These are phyloP conservation scores for Oscheius myriophilus DNA, from an alignment of 2,888 invertebrate species.

Conservation along the genomic window DNA sequence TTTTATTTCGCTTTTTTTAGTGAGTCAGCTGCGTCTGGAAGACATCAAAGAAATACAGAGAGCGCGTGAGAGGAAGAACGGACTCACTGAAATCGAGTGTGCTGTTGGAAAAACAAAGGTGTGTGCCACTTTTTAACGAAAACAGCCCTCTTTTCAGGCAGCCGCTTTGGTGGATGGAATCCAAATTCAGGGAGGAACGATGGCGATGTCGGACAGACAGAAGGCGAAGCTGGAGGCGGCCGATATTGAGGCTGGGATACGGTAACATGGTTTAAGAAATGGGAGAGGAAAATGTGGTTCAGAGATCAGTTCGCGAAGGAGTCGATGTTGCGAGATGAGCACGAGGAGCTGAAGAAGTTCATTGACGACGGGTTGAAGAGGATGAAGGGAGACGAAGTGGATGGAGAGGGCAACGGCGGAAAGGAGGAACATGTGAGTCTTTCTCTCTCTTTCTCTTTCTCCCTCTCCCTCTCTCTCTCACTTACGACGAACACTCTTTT, in stretches of 20 bases:
- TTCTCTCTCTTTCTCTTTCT: neutral
- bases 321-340: slow-evolving; percentile 66
- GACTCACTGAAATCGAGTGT: slow-evolving; percentile 66
- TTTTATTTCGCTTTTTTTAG: neutral
- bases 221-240: slow-evolving; percentile 63
- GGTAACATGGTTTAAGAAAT: slow-evolving; percentile 11
- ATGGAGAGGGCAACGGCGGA: neutral
- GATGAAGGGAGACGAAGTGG: slow-evolving; percentile 12
- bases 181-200: slow-evolving; percentile 59
- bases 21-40: slow-evolving; percentile 31
- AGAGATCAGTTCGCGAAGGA: slow-evolving; percentile 69
- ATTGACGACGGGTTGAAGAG: slow-evolving; percentile 56
- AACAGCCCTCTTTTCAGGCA: slow-evolving; percentile 28
- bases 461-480: neutral
- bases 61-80: slow-evolving; percentile 59
- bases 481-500: neutral
- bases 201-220: slow-evolving; percentile 57
- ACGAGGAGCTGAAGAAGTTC: slow-evolving; percentile 66
- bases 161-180: slow-evolving; percentile 48
- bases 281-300: neutral
- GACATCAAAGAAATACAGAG: slow-evolving; percentile 67
- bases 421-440: neutral
- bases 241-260: slow-evolving; percentile 64
- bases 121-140: neutral
- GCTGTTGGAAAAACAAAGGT: slow-evolving; percentile 64